phyloP scores from a whole-genome alignment of 2,888 invertebrate species.

The Ophion slaviceki region DNA sequence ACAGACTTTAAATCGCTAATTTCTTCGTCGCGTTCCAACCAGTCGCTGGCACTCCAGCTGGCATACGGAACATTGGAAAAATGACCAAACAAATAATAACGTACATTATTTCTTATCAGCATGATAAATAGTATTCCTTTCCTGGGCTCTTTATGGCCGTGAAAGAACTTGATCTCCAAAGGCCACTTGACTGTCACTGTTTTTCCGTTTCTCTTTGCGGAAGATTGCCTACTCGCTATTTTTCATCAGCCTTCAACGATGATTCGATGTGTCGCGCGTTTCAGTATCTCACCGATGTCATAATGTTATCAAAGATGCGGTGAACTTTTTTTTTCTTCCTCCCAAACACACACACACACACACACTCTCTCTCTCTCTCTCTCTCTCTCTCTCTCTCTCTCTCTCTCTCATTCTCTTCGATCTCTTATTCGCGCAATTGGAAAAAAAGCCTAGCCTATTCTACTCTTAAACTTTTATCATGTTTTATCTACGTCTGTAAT shows the following conservation, averaged over 20 bases:
- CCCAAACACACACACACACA: background rate
- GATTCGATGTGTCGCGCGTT: conserved; percentile 47
- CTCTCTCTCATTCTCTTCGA: background rate
- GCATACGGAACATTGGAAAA: conserved; percentile 41
- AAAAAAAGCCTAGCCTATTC: conserved; percentile 78
- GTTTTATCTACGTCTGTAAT: conserved; percentile 79
- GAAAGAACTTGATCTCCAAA: conserved; percentile 57
- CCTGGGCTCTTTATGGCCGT: conserved; percentile 24
- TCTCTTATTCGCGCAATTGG: conserved; percentile 69
- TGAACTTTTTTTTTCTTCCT: conserved; percentile 16
- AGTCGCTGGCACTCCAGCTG: conserved; percentile 33
- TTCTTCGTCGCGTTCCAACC: conserved; percentile 60
- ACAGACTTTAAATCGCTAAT: conserved; percentile 72
- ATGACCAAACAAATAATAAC: conserved; percentile 48
- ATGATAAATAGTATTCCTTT: conserved; percentile 41
- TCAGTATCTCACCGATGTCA: conserved; percentile 59
- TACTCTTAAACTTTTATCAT: conserved; percentile 72
- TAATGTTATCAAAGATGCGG: conserved; percentile 46
- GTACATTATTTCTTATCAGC: conserved; percentile 53
- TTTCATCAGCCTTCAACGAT: conserved; percentile 39
- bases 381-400: conserved; percentile 3
- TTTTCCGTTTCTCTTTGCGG: background rate
- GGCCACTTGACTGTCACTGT: conserved; percentile 61
- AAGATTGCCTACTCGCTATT: conserved; percentile 35
- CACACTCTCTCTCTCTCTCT: background rate